These are phyloP conservation scores for Streptopelia turtur DNA, from an alignment of 2,797 vertebrate genomes.

Conservation along the genomic window DNA sequence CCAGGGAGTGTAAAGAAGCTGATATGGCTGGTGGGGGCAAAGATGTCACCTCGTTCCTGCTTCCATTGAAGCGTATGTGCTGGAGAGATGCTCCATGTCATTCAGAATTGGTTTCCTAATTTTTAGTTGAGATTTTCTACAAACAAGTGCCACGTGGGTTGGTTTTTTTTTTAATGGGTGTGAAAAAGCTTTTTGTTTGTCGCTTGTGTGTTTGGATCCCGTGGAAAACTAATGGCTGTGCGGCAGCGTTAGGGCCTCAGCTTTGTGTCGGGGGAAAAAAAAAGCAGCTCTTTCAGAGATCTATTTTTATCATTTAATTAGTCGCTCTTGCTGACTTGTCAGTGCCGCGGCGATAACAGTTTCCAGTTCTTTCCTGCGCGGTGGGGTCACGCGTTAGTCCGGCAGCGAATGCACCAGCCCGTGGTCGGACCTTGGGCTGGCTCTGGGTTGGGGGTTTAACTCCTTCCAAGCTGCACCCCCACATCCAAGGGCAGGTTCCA, in stretches of 20 bases:
- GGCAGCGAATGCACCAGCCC: neutral
- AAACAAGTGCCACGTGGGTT: neutral
- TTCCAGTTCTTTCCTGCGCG: neutral
- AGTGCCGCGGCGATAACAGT: neutral
- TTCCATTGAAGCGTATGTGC: neutral
- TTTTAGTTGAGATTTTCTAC: neutral
- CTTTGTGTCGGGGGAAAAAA: neutral
- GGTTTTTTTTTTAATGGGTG: neutral
- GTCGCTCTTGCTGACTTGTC: conserved; percentile 29
- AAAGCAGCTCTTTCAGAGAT: neutral
- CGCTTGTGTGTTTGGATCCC: neutral
- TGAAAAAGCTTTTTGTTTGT: neutral
- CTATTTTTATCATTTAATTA: conserved; percentile 65
- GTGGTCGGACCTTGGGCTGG: neutral
- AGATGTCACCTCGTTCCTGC: neutral
- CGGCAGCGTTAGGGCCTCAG: neutral
- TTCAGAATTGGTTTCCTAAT: neutral
- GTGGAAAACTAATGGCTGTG: neutral
- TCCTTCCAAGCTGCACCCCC: neutral
- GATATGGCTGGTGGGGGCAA: neutral
- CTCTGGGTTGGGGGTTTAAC: neutral
- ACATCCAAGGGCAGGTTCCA: neutral
- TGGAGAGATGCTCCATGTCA: neutral
- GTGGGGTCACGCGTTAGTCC: neutral
- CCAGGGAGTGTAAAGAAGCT: neutral